phyloP scores from a whole-genome alignment of 1,140 invertebrate genomes.

The Lerema accius region DNA sequence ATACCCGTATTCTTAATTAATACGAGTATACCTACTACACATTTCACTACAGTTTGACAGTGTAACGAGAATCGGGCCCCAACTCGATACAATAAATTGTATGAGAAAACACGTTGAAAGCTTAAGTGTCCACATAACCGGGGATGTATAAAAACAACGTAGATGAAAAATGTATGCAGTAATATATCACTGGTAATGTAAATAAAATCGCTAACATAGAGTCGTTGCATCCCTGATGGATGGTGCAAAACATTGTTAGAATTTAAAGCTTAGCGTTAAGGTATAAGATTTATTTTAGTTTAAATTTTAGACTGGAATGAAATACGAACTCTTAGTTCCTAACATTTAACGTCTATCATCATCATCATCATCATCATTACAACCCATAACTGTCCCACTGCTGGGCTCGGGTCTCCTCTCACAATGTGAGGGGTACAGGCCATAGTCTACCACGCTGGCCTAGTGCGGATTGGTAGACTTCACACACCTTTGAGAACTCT shows the following conservation, averaged over 20 bases:
- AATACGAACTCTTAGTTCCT: background rate
- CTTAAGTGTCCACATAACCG: conserved; percentile 40
- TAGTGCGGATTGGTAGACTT: too few species aligned
- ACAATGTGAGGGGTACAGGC: too few species aligned
- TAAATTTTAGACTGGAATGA: background rate
- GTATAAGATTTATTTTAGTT: background rate
- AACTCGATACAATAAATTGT: conserved; percentile 1
- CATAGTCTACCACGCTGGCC: too few species aligned
- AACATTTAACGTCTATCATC: too few species aligned
- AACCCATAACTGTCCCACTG: too few species aligned
- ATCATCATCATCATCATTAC: too few species aligned
- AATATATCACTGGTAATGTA: conserved; percentile 40
- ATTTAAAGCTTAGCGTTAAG: background rate
- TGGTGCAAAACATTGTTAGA: conserved; percentile 1
- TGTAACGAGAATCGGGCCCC: background rate
- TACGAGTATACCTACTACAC: too few species aligned
- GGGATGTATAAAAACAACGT: conserved; percentile 31
- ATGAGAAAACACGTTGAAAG: conserved; percentile 12
- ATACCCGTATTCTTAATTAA: too few species aligned
- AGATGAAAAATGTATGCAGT: conserved; percentile 44
- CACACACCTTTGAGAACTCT: too few species aligned
- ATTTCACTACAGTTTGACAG: too few species aligned
- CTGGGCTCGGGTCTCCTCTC: too few species aligned
- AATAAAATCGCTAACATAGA: conserved; percentile 39
- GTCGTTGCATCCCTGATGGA: conserved; percentile 21